Evolutionary conservation across 2,113 vertebrate species (phyloP), one percentile per base, ranked within the genome.

Genomic region (Lichenostomus cassidix): DNA sequence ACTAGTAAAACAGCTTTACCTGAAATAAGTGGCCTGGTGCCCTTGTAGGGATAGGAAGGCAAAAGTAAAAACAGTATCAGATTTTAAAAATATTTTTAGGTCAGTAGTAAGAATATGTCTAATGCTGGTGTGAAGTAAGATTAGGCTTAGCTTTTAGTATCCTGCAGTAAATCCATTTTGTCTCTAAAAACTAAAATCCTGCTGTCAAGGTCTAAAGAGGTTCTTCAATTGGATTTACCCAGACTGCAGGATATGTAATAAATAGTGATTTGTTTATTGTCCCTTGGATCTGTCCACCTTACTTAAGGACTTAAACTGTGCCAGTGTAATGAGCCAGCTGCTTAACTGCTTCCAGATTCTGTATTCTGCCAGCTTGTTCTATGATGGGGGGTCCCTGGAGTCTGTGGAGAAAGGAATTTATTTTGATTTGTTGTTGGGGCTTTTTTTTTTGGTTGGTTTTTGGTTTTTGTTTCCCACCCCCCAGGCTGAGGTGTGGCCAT

Each of bases 151-250:
- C 50, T 90, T 87, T 70, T 80, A 35, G 83, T 77, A 67, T 42
- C 37, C n/a, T 35, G 56, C 69, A 56, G 11, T 89, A 92, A 90
- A 89, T 70, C 84, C 8, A 11, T 78, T 86, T 93, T 89, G 60
- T 90, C 44, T 89, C 50, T 69, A 50, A 83, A 85, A 83, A 3
- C 19, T 33, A 67, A 88, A 96, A 70, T 67, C 68, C 55, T 63
- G 1, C 75, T 44, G 46, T 46, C 60, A 46, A 59, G 20, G 7
- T 76, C 63, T 68, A 35, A 85, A 86, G 55, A 88, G 28, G 6
- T 77, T 83, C 49, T 94, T 93, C 73, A 67, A 11, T 64, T 83
- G 83, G 76, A 78, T 94, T 95, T 91, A 75, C 44, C 20, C 35
- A 74, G 83, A 55, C 68, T 78, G 69, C 39, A 83, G 86, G 52